phyloP scores from a whole-genome alignment of 2,797 vertebrate species.

The Meda fulgida region DNA sequence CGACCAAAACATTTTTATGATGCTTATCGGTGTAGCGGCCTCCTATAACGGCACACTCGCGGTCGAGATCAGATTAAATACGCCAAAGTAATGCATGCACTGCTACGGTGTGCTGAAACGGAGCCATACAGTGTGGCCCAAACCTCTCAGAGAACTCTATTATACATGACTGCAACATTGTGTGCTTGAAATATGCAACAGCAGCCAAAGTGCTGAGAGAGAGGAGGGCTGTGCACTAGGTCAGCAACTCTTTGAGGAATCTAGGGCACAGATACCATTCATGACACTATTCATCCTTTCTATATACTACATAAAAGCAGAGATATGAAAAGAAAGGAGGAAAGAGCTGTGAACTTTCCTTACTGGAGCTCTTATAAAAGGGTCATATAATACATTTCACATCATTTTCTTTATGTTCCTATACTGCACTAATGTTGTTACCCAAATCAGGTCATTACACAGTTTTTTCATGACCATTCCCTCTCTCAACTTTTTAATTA shows the following conservation, averaged over 20 bases:
- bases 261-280: conserved; percentile 56
- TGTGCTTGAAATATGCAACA: conserved; percentile 59
- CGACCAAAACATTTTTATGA: conserved; percentile 1
- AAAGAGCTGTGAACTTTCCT: conserved; percentile 19
- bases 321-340: not conserved
- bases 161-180: conserved; percentile 55
- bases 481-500: not conserved
- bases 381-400: conserved; percentile 7
- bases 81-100: conserved; percentile 9
- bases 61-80: conserved; percentile 8
- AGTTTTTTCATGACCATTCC: not conserved
- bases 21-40: conserved; percentile 8
- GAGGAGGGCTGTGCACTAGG: conserved; percentile 51
- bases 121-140: not conserved
- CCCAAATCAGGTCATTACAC: not conserved
- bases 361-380: not conserved
- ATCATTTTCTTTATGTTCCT: not conserved
- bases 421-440: not conserved
- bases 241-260: conserved; percentile 63
- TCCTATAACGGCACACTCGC: not conserved
- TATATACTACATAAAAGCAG: conserved; percentile 17
- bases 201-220: conserved; percentile 30
- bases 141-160: conserved; percentile 36
- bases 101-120: conserved; percentile 8
- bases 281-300: conserved; percentile 32